Evolutionary conservation across 1,140 invertebrate species (phyloP).

Genomic region (Lordiphosa collinella): DNA sequence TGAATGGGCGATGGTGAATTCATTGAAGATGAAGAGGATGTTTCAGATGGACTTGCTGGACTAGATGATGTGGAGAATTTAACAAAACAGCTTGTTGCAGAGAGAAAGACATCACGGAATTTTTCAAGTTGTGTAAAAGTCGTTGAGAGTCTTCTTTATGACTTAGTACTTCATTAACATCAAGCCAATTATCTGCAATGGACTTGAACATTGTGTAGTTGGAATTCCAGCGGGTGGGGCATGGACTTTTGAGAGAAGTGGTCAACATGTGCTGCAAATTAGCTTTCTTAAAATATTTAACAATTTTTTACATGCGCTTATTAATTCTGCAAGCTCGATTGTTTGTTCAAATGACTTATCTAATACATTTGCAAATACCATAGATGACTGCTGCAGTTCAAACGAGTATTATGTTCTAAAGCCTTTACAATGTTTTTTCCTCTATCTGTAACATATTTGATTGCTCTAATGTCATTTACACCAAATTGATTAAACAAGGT

Average conservation of each 20-base stretch:
- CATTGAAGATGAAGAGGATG: too few relatives aligned
- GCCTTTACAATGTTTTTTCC: conserved; percentile 10
- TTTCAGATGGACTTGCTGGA: too few relatives aligned
- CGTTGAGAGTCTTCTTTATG: conserved; percentile 5
- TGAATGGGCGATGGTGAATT: too few relatives aligned
- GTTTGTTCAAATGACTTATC: conserved; percentile 10
- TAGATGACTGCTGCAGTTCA: conserved; percentile 22
- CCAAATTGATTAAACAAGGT: too few relatives aligned
- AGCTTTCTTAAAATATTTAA: conserved; percentile 23
- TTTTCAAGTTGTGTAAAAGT: not conserved
- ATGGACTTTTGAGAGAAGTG: conserved; percentile 22
- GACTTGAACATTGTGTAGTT: conserved; percentile 23
- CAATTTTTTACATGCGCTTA: conserved; percentile 13
- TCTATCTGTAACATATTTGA: too few relatives aligned
- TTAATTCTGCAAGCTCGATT: conserved; percentile 2
- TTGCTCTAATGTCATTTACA: too few relatives aligned
- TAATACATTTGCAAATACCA: conserved; percentile 16
- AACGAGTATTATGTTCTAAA: conserved; percentile 6
- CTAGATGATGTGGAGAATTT: too few relatives aligned
- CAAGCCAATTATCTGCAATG: conserved; percentile 23
- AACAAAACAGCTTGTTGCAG: too few relatives aligned
- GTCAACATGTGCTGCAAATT: conserved; percentile 20
- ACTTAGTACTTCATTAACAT: conserved; percentile 17
- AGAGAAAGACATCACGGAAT: not conserved
- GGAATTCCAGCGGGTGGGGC: conserved; percentile 22